Evolutionary conservation across 2,888 invertebrate species (phyloP).

Genomic region (Lymantria dispar): DNA sequence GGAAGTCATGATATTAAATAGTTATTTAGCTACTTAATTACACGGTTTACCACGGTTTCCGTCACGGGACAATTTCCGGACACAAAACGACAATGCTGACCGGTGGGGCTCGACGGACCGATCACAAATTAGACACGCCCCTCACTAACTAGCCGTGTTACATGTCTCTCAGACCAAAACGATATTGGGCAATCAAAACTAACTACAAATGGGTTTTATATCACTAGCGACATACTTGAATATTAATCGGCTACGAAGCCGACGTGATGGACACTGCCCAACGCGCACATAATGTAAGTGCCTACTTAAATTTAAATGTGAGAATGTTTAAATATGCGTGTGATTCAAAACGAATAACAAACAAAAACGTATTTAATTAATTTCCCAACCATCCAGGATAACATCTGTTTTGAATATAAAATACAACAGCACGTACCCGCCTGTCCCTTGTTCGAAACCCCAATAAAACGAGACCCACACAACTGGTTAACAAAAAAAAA

Average conservation of each 20-base stretch:
- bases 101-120: slow-evolving; percentile 26
- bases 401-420: slow-evolving; percentile 81
- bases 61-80: slow-evolving; percentile 59
- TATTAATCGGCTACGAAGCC: slow-evolving; percentile 32
- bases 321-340: slow-evolving; percentile 65
- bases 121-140: slow-evolving; percentile 47
- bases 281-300: slow-evolving; percentile 32
- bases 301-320: slow-evolving; percentile 50
- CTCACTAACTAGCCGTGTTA: slow-evolving; percentile 35
- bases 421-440: slow-evolving; percentile 56
- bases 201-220: slow-evolving; percentile 30
- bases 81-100: slow-evolving; percentile 39
- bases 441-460: slow-evolving; percentile 63
- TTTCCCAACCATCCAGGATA: slow-evolving; percentile 69
- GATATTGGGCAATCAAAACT: slow-evolving; percentile 42
- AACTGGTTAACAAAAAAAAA: slow-evolving; percentile 69
- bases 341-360: slow-evolving; percentile 69
- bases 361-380: slow-evolving; percentile 72
- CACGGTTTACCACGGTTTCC: slow-evolving; percentile 59
- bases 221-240: slow-evolving; percentile 29
- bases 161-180: slow-evolving; percentile 39
- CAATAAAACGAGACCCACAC: slow-evolving; percentile 70
- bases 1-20: background rate
- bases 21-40: slow-evolving; percentile 63
- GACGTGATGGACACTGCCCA: slow-evolving; percentile 34